Base-by-base conservation (phyloP, 2,888 invertebrate genomes). In the Dynastes hyllus region DNA sequence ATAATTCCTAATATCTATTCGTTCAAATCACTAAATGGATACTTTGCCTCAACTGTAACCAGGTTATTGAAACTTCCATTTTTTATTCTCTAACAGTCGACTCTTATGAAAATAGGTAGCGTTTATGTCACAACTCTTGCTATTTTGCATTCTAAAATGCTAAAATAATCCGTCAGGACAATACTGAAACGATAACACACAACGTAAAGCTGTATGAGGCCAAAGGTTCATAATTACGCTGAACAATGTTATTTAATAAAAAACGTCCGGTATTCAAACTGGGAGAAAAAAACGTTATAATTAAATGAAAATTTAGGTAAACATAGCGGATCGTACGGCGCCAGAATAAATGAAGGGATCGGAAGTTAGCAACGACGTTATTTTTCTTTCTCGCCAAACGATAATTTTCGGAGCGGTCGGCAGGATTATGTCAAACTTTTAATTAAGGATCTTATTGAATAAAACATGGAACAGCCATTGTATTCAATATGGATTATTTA, bases 261-360 rank as follows among this genome's bases (percentile, higher is more conserved):
- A 66, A 67, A 45, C 66, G 66, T 16, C 8, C 2, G 40, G 66
- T 67, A 67, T 45, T 50, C 45, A 67, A 67, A 67, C 66, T 67
- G 8, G 22, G 55, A 58, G 27, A 37, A 32, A 65, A 66, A 67
- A 67, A 67, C 16, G 45, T 22, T 67, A 45, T 67, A 67, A 67
- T 67, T 67, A 67, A 67, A 67, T 67, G 66, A 67, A n/a, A 67
- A 45, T 67, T 45, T 67, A 67, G 40, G 66, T 67, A 67, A 67
- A 67, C 66, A 67, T 55, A 58, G 22, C 55, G 55, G 22, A 58
- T 58, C 55, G 8, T 16, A 58, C 16, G 22, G 9, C 27, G 27
- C 8, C 13, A 22, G 55, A 58, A 22, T 58, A 22, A 16, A 58
- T 58, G 22, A 22, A 58, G 22, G 55, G 55, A 58, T 58, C 22